Conservation (phyloP, 2,888 invertebrate species). For the Metalampra italica region DNA sequence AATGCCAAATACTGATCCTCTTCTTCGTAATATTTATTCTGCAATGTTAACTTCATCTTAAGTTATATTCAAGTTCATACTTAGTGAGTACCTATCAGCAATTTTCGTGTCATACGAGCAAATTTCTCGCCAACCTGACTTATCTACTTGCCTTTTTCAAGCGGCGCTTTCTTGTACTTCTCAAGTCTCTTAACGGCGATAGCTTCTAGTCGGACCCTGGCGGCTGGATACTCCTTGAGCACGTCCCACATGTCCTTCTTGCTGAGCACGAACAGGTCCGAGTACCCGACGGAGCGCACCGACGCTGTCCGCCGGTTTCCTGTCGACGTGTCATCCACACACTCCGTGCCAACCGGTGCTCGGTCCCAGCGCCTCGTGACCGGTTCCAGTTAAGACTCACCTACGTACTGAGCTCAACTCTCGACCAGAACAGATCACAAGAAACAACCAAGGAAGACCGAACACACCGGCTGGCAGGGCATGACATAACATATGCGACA, state of each 20-base stretch:
- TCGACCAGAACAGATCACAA: slow-evolving; percentile 38
- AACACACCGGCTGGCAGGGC: slow-evolving; percentile 44
- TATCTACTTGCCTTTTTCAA: slow-evolving; percentile 90
- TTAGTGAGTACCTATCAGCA: no score
- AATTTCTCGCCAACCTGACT: background rate
- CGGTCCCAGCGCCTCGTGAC: slow-evolving; percentile 42
- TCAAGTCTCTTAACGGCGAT: slow-evolving; percentile 98
- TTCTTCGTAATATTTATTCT: no score
- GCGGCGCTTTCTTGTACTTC: slow-evolving; percentile 96
- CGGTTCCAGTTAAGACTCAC: slow-evolving; percentile 29
- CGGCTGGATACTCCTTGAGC: slow-evolving; percentile 96
- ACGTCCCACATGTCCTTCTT: slow-evolving; percentile 99
- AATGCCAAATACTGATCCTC: no score
- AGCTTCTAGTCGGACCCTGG: slow-evolving; percentile 95
- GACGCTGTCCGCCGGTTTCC: slow-evolving; percentile 99
- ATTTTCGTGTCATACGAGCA: no score
- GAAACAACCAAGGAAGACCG: slow-evolving; percentile 36
- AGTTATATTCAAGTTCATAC: no score
- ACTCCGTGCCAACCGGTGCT: slow-evolving; percentile 74
- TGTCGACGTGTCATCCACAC: slow-evolving; percentile 81
- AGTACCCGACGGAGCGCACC: slow-evolving; percentile 98
- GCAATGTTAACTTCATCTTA: no score
- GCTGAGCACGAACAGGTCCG: slow-evolving; percentile 98
- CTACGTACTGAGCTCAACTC: background rate
- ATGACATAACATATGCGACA: slow-evolving; percentile 18